Evolutionary conservation across 2,113 vertebrate genomes (phyloP), one percentile per base, ranked within the genome.

Genomic region (Collichthys lucidus): DNA sequence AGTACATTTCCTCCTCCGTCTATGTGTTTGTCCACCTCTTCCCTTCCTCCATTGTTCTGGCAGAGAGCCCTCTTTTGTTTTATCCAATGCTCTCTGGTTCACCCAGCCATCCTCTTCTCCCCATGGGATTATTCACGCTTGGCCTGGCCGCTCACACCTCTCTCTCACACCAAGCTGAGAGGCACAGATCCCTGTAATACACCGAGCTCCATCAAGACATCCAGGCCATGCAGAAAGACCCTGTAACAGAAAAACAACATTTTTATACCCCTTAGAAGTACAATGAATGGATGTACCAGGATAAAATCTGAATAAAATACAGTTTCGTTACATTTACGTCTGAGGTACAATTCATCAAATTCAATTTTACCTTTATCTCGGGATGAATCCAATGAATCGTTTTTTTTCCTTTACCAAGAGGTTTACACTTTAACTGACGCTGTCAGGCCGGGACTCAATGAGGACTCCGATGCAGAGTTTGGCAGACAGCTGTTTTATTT

Each of bases 41-140:
- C 40, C 3, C n/a, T 46, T 71, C 11, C 66, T 49, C 52, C 74
- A 72, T 57, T 64, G 72, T 84, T 88, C 72, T 89, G 86, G 74
- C 84, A 88, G 77, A 73, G 77, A 74, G 81, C 83, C 76, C 52
- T 70, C 65, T 74, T 73, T 76, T 90, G 86, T 89, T 89, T 89
- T 81, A 87, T 76, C 80, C 65, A 20, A 74, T 72, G 84, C 84
- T 90, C 74, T 82, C 80, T 77, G 85, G 85, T 81, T 90, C 79
- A 85, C 65, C 76, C 85, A 87, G 82, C 88, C 81, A 63, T 82
- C 73, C 77, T 42, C 56, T 55, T 61, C 71, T 74, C 80, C 77
- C 76, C 1, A 24, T 26, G 83, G 87, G 84, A 82, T 92, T 90
- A 81, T 84, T 92, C 84, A 93, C 55, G 90, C 83, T 84, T 53